These are phyloP conservation scores for Mesorhabditis sp. DNA, from an alignment of 2,888 invertebrate species.

Conservation along the genomic window DNA sequence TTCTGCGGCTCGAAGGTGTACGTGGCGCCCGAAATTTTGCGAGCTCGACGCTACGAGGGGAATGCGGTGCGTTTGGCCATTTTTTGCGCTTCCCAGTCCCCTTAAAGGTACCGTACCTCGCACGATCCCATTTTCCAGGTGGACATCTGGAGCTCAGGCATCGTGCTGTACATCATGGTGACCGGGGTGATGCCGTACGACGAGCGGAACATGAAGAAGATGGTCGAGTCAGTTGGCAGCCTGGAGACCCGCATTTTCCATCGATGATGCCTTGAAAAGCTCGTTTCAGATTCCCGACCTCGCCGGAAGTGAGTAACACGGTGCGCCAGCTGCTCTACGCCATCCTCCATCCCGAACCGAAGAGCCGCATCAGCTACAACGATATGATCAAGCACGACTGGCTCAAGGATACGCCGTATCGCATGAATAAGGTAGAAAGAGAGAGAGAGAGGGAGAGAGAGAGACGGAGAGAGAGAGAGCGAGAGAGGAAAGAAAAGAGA, in stretches of 20 bases:
- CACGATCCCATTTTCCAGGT: constrained; percentile 28
- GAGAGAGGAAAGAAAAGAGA: too few relatives aligned
- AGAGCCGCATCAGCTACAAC: constrained; percentile 28
- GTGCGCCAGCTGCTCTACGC: constrained; percentile 37
- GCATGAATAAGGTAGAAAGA: constrained; percentile 11
- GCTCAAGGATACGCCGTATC: constrained; percentile 32
- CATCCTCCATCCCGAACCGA: constrained; percentile 46
- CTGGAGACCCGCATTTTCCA: too few relatives aligned
- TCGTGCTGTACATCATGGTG: constrained; percentile 75
- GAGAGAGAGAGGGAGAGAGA: too few relatives aligned
- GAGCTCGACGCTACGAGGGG: constrained; percentile 66
- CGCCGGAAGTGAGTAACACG: constrained; percentile 18
- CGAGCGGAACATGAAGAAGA: constrained; percentile 37
- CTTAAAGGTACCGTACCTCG: background rate
- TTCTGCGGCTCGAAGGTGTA: constrained; percentile 83
- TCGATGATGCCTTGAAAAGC: background rate
- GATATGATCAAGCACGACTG: constrained; percentile 32
- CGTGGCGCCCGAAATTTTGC: constrained; percentile 80
- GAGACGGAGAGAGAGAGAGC: too few relatives aligned
- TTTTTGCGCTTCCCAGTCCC: background rate
- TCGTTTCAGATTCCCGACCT: constrained; percentile 23
- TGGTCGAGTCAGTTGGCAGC: constrained; percentile 26
- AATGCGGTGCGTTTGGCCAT: constrained; percentile 33
- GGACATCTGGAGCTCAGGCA: constrained; percentile 77
- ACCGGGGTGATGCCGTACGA: constrained; percentile 51